phyloP scores from a whole-genome alignment of 2,113 vertebrate species.

The Callocephalon fimbriatum region DNA sequence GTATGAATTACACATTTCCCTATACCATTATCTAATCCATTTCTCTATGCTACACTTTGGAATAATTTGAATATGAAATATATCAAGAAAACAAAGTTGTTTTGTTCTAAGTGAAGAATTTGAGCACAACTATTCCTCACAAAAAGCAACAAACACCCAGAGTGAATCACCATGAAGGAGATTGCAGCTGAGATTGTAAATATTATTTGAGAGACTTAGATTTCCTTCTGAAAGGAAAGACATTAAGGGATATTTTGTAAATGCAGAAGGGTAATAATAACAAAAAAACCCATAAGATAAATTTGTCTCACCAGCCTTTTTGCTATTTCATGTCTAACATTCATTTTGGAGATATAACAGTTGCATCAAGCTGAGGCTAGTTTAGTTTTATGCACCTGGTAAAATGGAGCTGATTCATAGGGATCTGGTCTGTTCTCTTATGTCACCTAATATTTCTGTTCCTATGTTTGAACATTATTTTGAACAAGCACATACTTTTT shows the following conservation, averaged over 20 bases:
- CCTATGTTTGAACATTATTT: background rate
- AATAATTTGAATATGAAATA: conserved; percentile 25
- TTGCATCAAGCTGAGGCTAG: background rate
- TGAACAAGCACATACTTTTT: background rate
- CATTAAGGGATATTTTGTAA: background rate
- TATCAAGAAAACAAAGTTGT: conserved; percentile 31
- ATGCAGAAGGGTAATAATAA: background rate
- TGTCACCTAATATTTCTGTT: background rate
- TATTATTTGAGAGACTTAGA: conserved; percentile 11
- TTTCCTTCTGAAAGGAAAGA: conserved; percentile 29
- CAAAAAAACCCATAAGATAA: background rate
- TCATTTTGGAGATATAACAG: background rate
- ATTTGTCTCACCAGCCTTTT: background rate
- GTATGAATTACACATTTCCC: background rate
- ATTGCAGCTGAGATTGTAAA: conserved; percentile 31
- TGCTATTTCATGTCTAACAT: background rate
- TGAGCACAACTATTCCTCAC: background rate
- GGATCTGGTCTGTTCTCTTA: background rate
- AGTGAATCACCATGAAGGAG: background rate
- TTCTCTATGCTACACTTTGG: background rate
- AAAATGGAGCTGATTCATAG: background rate
- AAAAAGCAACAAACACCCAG: background rate
- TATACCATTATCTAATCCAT: background rate
- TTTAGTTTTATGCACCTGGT: background rate
- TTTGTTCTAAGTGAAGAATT: conserved; percentile 25